phyloP scores from a whole-genome alignment of 2,888 invertebrate genomes.

The Seira ritae region DNA sequence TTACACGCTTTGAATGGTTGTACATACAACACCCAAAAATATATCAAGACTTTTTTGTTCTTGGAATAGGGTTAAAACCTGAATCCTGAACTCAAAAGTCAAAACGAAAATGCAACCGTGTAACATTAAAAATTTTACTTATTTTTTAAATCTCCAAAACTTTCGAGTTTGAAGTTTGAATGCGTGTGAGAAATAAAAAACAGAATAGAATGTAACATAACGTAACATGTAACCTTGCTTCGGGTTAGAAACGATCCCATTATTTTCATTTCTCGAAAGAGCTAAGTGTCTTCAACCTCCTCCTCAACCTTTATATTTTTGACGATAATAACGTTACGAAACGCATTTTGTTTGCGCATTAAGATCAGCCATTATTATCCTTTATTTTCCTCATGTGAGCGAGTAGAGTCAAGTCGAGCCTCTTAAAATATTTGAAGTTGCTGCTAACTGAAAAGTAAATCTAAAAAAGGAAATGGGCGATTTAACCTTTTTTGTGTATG shows the following conservation, averaged over 20 bases:
- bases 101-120: background rate
- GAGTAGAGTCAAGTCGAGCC: no score
- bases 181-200: background rate
- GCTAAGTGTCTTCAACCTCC: background rate
- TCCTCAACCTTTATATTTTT: background rate
- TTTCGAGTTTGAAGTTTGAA: background rate
- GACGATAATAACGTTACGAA: conserved; percentile 29
- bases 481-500: conserved; percentile 51
- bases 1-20: background rate
- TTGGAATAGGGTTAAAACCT: background rate
- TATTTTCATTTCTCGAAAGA: background rate
- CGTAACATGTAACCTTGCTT: no score
- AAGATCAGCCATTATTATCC: conserved; percentile 11
- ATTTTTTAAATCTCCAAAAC: background rate
- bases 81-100: no score
- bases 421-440: no score
- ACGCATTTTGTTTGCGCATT: conserved; percentile 27
- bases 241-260: background rate
- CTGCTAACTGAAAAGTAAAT: conserved; percentile 36
- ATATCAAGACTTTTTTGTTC: no score
- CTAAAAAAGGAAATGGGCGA: conserved; percentile 66
- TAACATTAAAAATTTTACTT: no score
- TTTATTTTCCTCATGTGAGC: background rate
- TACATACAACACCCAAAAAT: no score
- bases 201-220: no score